Percentiles rank a stretch among this genome's conserved stretches.
Conservation (phyloP, 2,888 invertebrate genomes). For the Syritta pipiens region DNA sequence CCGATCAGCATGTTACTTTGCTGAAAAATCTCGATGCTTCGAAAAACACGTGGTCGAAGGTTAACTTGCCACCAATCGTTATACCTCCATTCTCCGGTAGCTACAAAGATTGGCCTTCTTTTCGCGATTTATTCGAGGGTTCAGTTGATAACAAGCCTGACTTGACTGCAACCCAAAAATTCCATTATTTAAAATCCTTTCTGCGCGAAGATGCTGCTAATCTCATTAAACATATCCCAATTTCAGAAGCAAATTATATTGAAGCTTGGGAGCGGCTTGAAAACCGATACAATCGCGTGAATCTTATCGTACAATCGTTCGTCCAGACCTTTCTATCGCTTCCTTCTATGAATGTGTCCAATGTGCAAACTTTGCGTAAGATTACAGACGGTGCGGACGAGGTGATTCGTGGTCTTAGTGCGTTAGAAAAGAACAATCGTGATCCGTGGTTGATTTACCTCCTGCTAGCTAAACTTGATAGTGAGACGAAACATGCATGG, state of each 20-base stretch:
- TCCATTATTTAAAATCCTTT: constrained; percentile 56
- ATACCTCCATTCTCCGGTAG: constrained; percentile 42
- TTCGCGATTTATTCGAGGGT: constrained; percentile 51
- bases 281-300: constrained; percentile 42
- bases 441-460: constrained; percentile 13
- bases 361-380: background rate
- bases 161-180: constrained; percentile 46
- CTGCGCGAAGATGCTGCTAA: constrained; percentile 44
- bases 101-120: constrained; percentile 60
- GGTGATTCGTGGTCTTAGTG: background rate
- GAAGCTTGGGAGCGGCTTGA: constrained; percentile 47
- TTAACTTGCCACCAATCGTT: constrained; percentile 36
- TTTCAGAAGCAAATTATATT: constrained; percentile 43
- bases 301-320: constrained; percentile 52
- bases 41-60: background rate
- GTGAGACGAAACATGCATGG: constrained; percentile 4
- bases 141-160: constrained; percentile 31
- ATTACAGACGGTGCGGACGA: constrained; percentile 15
- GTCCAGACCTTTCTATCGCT: constrained; percentile 39
- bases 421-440: background rate
- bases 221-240: constrained; percentile 44
- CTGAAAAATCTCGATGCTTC: background rate
- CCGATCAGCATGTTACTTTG: background rate
- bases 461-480: constrained; percentile 1
- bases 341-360: background rate